A percentile compares a stretch with the other conserved stretches of the same genome.
These are phyloP conservation scores for Microlaimidae sp. DNA, from an alignment of 2,888 invertebrate species.

Conservation along the genomic window DNA sequence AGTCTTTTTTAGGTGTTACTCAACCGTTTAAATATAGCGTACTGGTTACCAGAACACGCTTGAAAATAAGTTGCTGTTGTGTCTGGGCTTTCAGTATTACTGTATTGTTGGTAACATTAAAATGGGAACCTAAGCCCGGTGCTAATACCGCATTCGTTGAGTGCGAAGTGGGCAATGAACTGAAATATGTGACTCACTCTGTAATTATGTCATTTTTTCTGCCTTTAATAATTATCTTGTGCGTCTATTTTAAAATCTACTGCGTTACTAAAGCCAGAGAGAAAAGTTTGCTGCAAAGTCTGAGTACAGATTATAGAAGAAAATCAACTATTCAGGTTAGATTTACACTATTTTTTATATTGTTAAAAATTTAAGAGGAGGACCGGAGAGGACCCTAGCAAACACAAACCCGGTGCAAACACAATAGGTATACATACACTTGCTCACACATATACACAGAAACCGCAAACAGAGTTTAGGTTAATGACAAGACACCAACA, in stretches of 20 bases:
- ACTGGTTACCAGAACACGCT: constrained; percentile 11
- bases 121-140: neutral
- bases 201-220: constrained; percentile 15
- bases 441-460: too few species aligned
- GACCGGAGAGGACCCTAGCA: neutral
- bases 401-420: too few species aligned
- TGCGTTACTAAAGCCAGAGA: neutral
- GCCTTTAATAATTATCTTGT: constrained; percentile 13
- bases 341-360: too few species aligned
- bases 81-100: constrained; percentile 12
- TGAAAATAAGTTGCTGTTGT: neutral
- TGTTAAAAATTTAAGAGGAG: too few species aligned
- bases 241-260: constrained; percentile 13
- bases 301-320: neutral
- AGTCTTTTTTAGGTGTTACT: too few species aligned
- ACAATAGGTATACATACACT: too few species aligned
- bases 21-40: constrained; percentile 12
- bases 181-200: constrained; percentile 12
- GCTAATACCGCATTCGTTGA: neutral
- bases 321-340: too few species aligned
- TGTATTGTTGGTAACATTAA: constrained; percentile 11
- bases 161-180: constrained; percentile 14
- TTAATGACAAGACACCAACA: too few species aligned
- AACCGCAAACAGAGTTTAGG: too few species aligned
- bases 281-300: neutral